phyloP scores from a whole-genome alignment of 2,888 invertebrate genomes.

The Syrphus vitripennis region DNA sequence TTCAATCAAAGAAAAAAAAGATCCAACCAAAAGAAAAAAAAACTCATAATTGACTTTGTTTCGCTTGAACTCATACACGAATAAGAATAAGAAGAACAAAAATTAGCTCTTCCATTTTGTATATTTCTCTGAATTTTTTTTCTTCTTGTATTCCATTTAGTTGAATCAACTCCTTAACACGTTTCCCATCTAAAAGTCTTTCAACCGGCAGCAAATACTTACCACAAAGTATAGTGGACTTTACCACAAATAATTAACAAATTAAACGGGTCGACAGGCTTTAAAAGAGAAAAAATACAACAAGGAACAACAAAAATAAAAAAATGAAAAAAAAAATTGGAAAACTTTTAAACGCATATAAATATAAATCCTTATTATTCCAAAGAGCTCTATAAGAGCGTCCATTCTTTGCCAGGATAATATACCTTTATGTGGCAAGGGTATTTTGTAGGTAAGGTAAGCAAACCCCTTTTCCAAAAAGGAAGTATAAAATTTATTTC shows the following conservation, averaged over 20 bases:
- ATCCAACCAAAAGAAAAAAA: background rate
- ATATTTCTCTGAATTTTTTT: background rate
- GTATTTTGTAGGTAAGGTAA: background rate
- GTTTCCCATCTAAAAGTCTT: slow-evolving; percentile 10
- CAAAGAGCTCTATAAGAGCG: background rate
- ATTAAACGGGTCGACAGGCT: slow-evolving; percentile 66
- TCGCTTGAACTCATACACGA: slow-evolving; percentile 43
- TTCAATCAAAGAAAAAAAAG: background rate
- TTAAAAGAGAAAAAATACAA: slow-evolving; percentile 24
- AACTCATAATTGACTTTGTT: slow-evolving; percentile 57
- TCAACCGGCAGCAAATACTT: slow-evolving; percentile 6
- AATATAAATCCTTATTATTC: slow-evolving; percentile 59
- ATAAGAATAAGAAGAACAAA: background rate
- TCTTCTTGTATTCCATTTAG: slow-evolving; percentile 7
- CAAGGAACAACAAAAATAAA: background rate
- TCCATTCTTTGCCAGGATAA: background rate
- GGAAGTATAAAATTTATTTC: slow-evolving; percentile 39
- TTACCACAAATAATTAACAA: slow-evolving; percentile 62
- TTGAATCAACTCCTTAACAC: slow-evolving; percentile 36
- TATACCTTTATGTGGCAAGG: background rate
- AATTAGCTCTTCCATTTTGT: slow-evolving; percentile 16
- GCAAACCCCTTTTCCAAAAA: background rate
- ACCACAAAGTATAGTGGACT: slow-evolving; percentile 13
- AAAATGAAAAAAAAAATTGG: slow-evolving; percentile 21
- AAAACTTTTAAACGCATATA: slow-evolving; percentile 59